A percentile compares a stretch with the other conserved stretches of the same genome.
Conservation (phyloP, 92 coral and sea anemone genomes). For the Pocillopora grandis region DNA sequence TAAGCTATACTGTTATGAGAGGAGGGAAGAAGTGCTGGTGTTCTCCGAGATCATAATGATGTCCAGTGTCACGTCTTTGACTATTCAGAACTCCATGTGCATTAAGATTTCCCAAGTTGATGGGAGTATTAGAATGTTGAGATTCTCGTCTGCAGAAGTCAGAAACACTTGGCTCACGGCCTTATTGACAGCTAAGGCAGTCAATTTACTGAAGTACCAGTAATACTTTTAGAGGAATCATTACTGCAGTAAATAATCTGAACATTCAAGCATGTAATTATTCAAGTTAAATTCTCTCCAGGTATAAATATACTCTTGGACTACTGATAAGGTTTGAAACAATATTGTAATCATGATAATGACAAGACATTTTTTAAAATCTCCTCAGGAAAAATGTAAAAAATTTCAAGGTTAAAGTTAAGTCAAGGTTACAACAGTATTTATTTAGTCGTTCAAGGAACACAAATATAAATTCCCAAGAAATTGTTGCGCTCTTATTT, state of each 20-base stretch:
- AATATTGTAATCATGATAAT: too few species aligned
- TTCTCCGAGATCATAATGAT: conserved; percentile 3
- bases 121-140: neutral
- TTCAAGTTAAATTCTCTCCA: too few species aligned
- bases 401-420: too few species aligned
- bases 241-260: too few species aligned
- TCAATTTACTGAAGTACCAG: conserved; percentile 9
- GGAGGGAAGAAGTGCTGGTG: neutral
- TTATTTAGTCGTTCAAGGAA: too few species aligned
- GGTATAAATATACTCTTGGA: too few species aligned
- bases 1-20: conserved; percentile 26
- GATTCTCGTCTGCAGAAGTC: conserved; percentile 9
- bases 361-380: too few species aligned
- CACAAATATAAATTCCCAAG: too few species aligned
- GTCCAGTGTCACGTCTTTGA: conserved; percentile 2
- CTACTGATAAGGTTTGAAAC: too few species aligned
- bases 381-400: too few species aligned
- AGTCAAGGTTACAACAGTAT: too few species aligned
- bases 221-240: neutral
- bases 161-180: conserved; percentile 40
- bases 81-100: neutral
- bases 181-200: conserved; percentile 28
- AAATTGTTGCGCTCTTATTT: too few species aligned
- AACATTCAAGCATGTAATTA: neutral
- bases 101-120: neutral